A percentile compares a stretch with the other conserved stretches of the same genome.
Evolutionary conservation across 2,888 invertebrate species (phyloP).

Genomic region (Lasiommata megera): DNA sequence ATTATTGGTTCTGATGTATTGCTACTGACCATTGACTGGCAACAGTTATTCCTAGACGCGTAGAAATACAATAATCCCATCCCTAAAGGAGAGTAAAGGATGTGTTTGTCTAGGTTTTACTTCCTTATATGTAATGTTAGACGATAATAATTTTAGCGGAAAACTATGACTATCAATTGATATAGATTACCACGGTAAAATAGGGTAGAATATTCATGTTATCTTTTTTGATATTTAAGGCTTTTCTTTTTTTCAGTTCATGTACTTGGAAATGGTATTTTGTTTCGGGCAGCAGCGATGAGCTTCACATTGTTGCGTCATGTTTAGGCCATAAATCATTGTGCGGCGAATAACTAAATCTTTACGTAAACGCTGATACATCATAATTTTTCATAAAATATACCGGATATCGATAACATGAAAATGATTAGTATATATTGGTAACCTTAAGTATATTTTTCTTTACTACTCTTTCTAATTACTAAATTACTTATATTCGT

Average conservation of each 20-base stretch:
- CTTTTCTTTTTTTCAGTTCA: not conserved
- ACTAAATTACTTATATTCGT: too few relatives aligned
- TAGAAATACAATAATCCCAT: not conserved
- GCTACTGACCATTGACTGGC: not conserved
- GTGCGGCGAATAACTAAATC: not conserved
- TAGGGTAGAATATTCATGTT: too few relatives aligned
- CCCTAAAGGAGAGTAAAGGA: not conserved
- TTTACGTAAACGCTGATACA: not conserved
- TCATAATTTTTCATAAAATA: too few relatives aligned
- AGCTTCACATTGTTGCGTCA: not conserved
- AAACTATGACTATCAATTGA: too few relatives aligned
- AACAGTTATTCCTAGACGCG: not conserved
- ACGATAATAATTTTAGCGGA: not conserved
- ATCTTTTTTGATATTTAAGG: not conserved
- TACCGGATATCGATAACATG: too few relatives aligned
- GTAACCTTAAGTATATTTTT: too few relatives aligned
- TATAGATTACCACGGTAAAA: too few relatives aligned
- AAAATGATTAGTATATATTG: too few relatives aligned
- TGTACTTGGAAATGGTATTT: not conserved
- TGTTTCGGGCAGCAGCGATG: not conserved
- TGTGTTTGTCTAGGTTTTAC: not conserved
- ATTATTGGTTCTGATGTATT: slow-evolving; percentile 5
- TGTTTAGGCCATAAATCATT: not conserved
- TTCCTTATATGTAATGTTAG: not conserved
- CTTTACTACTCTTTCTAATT: too few relatives aligned